Evolutionary conservation across 2,888 invertebrate species (phyloP), one percentile per base, ranked within the genome.

Genomic region (Danaus chrysippus): DNA sequence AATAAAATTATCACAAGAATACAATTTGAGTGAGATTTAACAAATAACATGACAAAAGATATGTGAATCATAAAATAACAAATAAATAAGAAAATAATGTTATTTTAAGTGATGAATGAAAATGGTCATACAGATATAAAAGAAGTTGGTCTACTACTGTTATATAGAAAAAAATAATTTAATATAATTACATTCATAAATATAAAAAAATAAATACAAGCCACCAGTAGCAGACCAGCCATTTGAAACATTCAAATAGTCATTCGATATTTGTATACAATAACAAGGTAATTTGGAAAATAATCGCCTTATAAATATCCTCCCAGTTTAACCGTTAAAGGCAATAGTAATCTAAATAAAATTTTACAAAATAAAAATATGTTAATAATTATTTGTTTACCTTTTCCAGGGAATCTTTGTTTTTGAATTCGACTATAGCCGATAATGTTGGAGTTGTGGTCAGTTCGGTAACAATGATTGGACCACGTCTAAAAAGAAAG

Each of bases 401-500:
- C 91, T 91, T 88, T 78, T 90, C 89, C 91, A 91, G 85, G 82
- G 86, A 88, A 79, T 91, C 91, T 90, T 90, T 90, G 91, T 91
- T 91, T 91, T 91, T 90, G 90, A 90, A 91, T 90, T 90, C 91
- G 86, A 91, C 88, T 82, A 91, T 90, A 83, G 91, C 91, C 87
- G 91, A 90, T 89, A 91, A 87, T 88, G 90, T 89, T 81, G 91
- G 91, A 84, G 91, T 90, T 82, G 89, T 90, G 89, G 91, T 91
- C 91, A 87, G 87, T 90, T 91, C 91, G 81, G 90, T 90, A 79
- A 91, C 91, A 87, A 91, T 87, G 88, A 91, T 90, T 86, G 91
- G 91, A 90, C 91, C 91, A 91, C 91, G 91, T 91, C 91, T 91
- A 91, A 86, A 91, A 91, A 90, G 83, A 88, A 90, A 90, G 84